A percentile compares a stretch with the other conserved stretches of the same genome.
Conservation (phyloP, 2,797 vertebrate genomes). For the Coluber constrictor region DNA sequence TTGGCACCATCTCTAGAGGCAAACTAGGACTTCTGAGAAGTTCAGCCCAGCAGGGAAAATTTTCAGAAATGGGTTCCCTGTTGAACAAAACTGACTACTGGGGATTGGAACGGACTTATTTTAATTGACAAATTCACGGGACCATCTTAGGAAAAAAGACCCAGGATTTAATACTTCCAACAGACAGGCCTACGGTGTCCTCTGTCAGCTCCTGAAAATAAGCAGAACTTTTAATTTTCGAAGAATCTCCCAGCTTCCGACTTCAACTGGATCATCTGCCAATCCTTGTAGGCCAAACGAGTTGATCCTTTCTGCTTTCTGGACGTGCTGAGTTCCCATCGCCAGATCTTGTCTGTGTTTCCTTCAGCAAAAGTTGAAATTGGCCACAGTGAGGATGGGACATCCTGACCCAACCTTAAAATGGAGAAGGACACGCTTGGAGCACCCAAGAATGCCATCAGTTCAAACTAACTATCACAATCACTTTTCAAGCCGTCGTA, state of each 20-base stretch:
- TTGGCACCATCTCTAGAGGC: not conserved
- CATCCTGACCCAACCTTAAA: not conserved
- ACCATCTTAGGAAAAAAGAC: not conserved
- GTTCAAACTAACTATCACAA: too few relatives aligned
- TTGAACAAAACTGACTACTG: not conserved
- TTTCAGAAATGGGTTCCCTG: too few relatives aligned
- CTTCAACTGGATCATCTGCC: not conserved
- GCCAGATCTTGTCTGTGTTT: not conserved
- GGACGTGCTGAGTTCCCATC: too few relatives aligned
- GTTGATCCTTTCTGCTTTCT: not conserved
- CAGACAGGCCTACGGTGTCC: too few relatives aligned
- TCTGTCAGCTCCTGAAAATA: not conserved
- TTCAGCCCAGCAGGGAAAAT: not conserved
- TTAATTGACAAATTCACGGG: not conserved
- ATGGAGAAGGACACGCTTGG: too few relatives aligned
- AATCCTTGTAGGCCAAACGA: not conserved
- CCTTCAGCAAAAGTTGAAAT: not conserved
- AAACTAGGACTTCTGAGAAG: too few relatives aligned
- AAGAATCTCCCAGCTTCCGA: not conserved
- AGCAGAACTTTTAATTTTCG: not conserved
- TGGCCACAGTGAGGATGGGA: not conserved
- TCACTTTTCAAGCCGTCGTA: not conserved
- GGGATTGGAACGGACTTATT: rapidly evolving
- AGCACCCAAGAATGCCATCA: not conserved
- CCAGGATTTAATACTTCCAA: not conserved